These are phyloP conservation scores for Blomia tropicalis DNA, from an alignment of 2,888 invertebrate genomes.

Conservation along the genomic window DNA sequence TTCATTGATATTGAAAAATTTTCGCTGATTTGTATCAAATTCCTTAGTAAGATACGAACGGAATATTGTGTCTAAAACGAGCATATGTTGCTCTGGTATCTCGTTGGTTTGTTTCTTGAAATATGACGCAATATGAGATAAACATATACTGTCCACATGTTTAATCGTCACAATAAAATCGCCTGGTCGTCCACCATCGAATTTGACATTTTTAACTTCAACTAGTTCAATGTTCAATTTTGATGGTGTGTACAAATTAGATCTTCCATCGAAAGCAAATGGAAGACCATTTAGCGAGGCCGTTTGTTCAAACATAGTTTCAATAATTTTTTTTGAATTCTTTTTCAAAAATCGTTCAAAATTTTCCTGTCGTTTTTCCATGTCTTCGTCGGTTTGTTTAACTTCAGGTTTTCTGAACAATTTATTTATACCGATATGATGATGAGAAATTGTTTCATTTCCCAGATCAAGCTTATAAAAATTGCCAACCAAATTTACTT, in stretches of 20 bases:
- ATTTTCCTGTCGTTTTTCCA: neutral
- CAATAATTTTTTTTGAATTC: neutral
- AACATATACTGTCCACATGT: neutral
- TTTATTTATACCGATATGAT: neutral
- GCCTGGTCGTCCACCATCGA: neutral
- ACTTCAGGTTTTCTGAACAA: neutral
- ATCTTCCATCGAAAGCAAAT: neutral
- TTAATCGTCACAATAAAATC: neutral
- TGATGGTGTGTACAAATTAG: neutral
- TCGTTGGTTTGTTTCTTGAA: neutral
- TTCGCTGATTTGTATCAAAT: neutral
- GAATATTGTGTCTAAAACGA: neutral
- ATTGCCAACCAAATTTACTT: neutral
- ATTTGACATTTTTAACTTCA: neutral
- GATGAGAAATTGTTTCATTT: neutral
- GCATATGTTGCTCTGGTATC: neutral
- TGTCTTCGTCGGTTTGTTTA: neutral
- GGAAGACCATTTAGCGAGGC: neutral
- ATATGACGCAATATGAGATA: neutral
- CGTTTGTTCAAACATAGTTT: too few species aligned
- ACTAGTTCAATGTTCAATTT: neutral
- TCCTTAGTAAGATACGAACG: neutral
- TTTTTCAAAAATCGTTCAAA: neutral
- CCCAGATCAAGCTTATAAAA: neutral
- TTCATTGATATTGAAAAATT: neutral